Percentiles rank a stretch among this genome's conserved stretches.
These are phyloP conservation scores for Argyra leucocephala DNA, from an alignment of 2,888 invertebrate genomes.

Conservation along the genomic window DNA sequence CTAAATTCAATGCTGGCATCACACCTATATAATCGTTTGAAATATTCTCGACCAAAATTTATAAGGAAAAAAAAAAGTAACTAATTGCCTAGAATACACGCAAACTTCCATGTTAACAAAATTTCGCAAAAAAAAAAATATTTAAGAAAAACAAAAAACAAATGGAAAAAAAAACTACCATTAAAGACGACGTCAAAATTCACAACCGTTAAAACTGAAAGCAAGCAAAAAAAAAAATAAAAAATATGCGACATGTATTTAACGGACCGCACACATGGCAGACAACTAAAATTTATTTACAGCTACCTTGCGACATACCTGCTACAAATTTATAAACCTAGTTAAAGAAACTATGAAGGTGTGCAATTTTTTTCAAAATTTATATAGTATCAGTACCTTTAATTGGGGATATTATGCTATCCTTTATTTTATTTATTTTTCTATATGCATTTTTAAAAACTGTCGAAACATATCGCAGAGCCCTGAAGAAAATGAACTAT, in stretches of 20 bases:
- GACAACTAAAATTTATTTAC: not conserved
- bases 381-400: no score
- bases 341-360: not conserved
- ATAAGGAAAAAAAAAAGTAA: not conserved
- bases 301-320: not conserved
- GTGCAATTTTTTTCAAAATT: no score
- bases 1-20: not conserved
- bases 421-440: no score
- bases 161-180: not conserved
- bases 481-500: no score
- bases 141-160: no score
- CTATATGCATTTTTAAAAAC: no score
- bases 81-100: not conserved
- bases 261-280: constrained; percentile 4
- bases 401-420: no score
- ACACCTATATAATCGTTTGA: not conserved
- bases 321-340: not conserved
- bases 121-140: not conserved
- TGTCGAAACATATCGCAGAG: no score
- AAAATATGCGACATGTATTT: not conserved
- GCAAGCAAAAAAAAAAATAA: not conserved
- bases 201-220: not conserved
- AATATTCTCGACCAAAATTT: not conserved
- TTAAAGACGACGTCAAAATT: not conserved
- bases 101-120: not conserved